Percentiles rank a stretch among this genome's conserved stretches.
Evolutionary conservation across 1,140 invertebrate genomes (phyloP).

Genomic region (Nymphalis io): DNA sequence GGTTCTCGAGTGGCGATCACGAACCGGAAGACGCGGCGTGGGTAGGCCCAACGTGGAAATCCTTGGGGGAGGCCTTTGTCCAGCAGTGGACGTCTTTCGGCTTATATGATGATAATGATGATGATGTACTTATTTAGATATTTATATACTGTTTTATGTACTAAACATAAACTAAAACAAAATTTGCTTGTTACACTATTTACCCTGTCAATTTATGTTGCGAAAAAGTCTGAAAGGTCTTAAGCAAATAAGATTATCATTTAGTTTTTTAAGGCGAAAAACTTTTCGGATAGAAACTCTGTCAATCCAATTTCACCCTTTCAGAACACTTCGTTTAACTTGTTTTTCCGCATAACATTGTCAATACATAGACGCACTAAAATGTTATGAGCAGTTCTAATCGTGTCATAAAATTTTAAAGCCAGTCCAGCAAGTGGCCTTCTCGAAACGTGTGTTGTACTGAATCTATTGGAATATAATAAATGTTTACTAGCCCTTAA

Average conservation of each 20-base stretch:
- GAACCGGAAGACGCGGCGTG: too few species aligned
- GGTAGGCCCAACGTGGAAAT: too few species aligned
- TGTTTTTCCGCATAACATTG: conserved; percentile 30
- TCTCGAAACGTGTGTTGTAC: conserved; percentile 11
- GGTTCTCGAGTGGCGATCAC: too few species aligned
- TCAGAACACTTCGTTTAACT: neutral
- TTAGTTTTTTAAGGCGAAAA: neutral
- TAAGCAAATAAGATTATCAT: neutral
- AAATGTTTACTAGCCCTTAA: conserved; percentile 7
- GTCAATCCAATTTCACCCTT: conserved; percentile 3
- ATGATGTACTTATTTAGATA: too few species aligned
- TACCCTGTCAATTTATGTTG: neutral
- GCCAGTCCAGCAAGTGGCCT: conserved; percentile 17
- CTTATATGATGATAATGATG: too few species aligned
- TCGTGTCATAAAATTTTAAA: conserved; percentile 32
- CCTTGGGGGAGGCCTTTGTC: too few species aligned
- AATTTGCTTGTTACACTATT: neutral
- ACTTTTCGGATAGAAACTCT: neutral
- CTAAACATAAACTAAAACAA: too few species aligned
- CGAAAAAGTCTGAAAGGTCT: neutral
- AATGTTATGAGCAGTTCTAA: conserved; percentile 26
- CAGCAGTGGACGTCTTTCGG: too few species aligned
- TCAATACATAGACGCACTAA: conserved; percentile 27
- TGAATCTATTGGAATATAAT: conserved; percentile 10
- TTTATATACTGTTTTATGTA: too few species aligned